Evolutionary conservation across 2,888 invertebrate species (phyloP), one percentile per base, ranked within the genome.

Genomic region (Himalopsyche japonica): DNA sequence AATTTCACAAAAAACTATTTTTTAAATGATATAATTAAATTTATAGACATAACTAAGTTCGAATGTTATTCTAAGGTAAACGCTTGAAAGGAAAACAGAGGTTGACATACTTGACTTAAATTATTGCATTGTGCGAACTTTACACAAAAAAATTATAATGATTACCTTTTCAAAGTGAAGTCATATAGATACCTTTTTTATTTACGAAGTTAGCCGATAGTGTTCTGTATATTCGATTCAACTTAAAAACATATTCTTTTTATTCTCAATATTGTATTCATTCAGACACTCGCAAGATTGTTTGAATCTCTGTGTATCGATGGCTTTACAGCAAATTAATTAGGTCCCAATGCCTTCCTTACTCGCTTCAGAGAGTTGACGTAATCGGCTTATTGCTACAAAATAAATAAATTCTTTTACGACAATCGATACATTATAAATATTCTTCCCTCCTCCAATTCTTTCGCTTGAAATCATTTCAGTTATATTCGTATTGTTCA

Each of bases 351-450:
- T 81, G 81, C 82, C 80, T 86, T 86, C 81, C 84, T 81, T 81
- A 81, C 84, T 81, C 82, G 82, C 80, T 86, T 86, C 81, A 77
- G 84, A 76, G 81, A 83, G 81, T 85, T 85, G 82, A 86, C 83
- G 83, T 85, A 86, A 86, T 86, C 86, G 84, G 86, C 86, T 86
- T 85, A 86, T 70, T 79, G 81, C 79, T 84, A 80, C 82, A 86
- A 86, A 86, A 86, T 82, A 57, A 57, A 57, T 57, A 57, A 57
- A 57, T 57, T 57, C 57, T 57, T 20, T 82, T 81, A 82, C 81
- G 80, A 86, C 76, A 86, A 86, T 83, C 85, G 86, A 86, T 86
- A 86, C 86, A 83, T 85, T 81, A 82, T 84, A 82, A 86, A 82
- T 76, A 80, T 57, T 57, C 57, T 57, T 24, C 24, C 83, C 24